A percentile compares a stretch with the other conserved stretches of the same genome.
phyloP scores from a whole-genome alignment of 1,140 invertebrate genomes.

The Drosophila varians region DNA sequence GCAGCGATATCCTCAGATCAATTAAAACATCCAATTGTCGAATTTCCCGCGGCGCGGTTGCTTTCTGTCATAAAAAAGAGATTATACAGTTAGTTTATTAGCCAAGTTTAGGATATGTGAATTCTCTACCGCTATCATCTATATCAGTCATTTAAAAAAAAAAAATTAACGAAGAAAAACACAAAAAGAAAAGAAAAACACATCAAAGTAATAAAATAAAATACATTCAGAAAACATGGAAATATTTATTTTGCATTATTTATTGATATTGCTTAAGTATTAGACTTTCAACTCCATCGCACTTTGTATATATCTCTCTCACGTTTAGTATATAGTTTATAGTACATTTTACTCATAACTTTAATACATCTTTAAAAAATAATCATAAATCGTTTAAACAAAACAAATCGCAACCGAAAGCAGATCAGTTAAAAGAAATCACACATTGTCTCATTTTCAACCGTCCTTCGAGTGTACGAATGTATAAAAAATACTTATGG shows the following conservation, averaged over 20 bases:
- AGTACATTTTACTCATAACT: conserved; percentile 73
- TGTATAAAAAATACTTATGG: conserved; percentile 72
- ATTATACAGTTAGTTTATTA: conserved; percentile 48
- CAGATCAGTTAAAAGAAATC: conserved; percentile 69
- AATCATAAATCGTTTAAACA: conserved; percentile 76
- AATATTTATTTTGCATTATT: conserved; percentile 76
- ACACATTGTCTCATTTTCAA: conserved; percentile 40
- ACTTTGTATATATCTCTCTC: conserved; percentile 45
- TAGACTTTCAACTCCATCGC: conserved; percentile 65
- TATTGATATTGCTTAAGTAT: conserved; percentile 64
- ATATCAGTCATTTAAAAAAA: conserved; percentile 6
- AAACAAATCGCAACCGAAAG: conserved; percentile 76
- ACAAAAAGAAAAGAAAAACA: conserved; percentile 6
- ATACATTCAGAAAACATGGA: conserved; percentile 53
- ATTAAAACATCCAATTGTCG: conserved; percentile 81
- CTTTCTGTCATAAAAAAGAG: conserved; percentile 62
- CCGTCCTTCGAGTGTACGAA: conserved; percentile 38
- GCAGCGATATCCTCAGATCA: conserved; percentile 6
- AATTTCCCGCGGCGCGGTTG: conserved; percentile 76
- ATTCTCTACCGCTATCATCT: conserved; percentile 39
- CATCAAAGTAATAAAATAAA: conserved; percentile 25
- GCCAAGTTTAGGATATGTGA: conserved; percentile 24
- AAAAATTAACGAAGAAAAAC: neutral
- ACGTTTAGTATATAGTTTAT: conserved; percentile 58
- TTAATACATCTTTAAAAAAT: conserved; percentile 79